Base-by-base conservation (phyloP, 64 coral and sea anemone genomes). In the Pachyseris speciosa region DNA sequence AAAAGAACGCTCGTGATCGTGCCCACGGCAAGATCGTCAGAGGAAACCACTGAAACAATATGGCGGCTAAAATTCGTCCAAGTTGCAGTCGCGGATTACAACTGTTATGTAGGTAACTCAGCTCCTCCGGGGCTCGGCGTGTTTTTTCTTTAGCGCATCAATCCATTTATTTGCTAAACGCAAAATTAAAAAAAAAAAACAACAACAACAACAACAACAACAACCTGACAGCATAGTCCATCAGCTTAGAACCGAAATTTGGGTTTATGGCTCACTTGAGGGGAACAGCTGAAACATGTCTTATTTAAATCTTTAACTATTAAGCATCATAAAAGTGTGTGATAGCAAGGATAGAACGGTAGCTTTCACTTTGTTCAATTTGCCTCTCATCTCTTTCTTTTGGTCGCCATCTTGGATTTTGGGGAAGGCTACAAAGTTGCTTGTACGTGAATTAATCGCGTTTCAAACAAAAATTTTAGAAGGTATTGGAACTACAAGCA, bases 261-360 rank as follows among this genome's bases (percentile, higher is more conserved):
- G 72, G 72, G 36, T 75, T 40, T 20, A 75, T 44, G 37, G 15
- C 72, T 75, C 37, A 75, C 72, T 75, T 37, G 36, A 75, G 72
- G 72, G 72, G 25, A 44, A 75, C 32, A 44, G 72, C 72, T 19
- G 37, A 75, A 75, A 44, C 72, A 75, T 40, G 10, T 75, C 31
- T 45, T 45, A 45, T 45, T 11, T 45, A 6, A 45, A 45, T 45
- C 43, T 45, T 45, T 75, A 33, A 75, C 33, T 24, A 75, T 75
- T 75, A 39, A 22, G 72, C 33, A 75, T 24, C 51, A 83, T 83
- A 83, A 53, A 83, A 83, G 53, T 83, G 45, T 26, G 17, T 83
- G 51, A 83, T 83, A 83, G 78, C 52, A 83, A 83, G 79, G 26
- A 68, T 83, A 83, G 79, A 57, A 83, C 51, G 72, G 72, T 75